Conservation (phyloP, 2,113 vertebrate species). For the Corythornis madagascariensis region DNA sequence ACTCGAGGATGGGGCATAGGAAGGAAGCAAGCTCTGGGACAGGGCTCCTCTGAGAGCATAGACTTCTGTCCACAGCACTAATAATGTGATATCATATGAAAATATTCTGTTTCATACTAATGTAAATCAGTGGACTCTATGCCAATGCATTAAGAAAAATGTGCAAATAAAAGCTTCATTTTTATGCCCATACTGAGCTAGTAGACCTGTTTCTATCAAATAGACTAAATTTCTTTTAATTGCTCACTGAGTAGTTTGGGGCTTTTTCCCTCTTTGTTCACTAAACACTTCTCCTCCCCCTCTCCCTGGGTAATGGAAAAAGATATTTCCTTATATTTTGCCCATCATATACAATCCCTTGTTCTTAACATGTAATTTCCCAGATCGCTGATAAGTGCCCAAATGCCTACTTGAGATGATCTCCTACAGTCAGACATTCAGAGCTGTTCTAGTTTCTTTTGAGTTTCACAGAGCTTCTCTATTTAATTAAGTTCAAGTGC, state of each 20-base stretch:
- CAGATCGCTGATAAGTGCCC: constrained; percentile 32
- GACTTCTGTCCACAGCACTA: neutral
- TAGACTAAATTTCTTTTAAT: neutral
- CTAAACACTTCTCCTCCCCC: neutral
- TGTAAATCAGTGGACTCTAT: neutral
- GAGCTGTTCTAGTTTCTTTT: constrained; percentile 39
- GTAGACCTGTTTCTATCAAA: neutral
- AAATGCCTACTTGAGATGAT: constrained; percentile 13
- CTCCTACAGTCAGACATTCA: constrained; percentile 46
- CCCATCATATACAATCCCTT: neutral
- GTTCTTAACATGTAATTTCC: neutral
- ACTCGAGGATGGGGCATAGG: neutral
- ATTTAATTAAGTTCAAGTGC: constrained; percentile 67
- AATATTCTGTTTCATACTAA: neutral
- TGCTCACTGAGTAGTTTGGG: neutral
- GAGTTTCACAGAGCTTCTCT: constrained; percentile 40
- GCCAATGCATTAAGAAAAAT: neutral
- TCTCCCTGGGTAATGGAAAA: neutral
- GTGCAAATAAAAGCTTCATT: neutral
- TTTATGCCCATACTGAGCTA: neutral
- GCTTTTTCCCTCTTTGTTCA: neutral
- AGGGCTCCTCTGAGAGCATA: neutral
- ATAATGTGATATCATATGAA: neutral
- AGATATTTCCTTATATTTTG: neutral
- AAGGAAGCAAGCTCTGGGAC: neutral